Evolutionary conservation across 1,140 invertebrate species (phyloP), one percentile per base, ranked within the genome.

Genomic region (Dendroctonus ponderosae): DNA sequence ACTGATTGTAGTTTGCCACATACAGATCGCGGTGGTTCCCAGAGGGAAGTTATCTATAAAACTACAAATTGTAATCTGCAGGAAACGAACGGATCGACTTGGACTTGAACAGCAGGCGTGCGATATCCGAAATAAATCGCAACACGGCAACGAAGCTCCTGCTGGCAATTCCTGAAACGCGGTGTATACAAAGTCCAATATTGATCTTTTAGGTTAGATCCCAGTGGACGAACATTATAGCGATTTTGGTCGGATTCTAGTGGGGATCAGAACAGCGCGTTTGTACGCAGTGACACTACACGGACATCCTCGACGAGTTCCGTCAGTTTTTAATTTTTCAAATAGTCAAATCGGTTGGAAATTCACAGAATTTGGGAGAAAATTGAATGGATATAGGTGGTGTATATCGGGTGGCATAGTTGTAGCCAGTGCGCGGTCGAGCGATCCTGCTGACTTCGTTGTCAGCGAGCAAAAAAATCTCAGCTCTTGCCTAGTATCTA

Each of bases 141-240:
- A 12, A 26, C 26, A 26, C 12, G 62, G 12, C 62, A 60, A 59
- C 48, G 40, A 3, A 8, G 66, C 38, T 12, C 48, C 38, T 39
- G 56, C 59, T 56, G 50, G 43, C 66, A 12, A 37, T 58, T 72
- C 66, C 56, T 58, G 62, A 64, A 67, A 49, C 62, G 44, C 52
- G 62, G 48, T 66, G 62, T 66, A 72, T 59, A 68, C 72, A 69
- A 66, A 65, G 68, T 64, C 66, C 67, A 72, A 72, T 75, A 75
- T 75, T 71, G 74, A 75, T 75, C 71, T 75, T 74, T 72, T 74
- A 74, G 72, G 74, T 74, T 75, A 74, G 68, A 72, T 75, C 74
- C 74, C 74, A 66, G 67, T 73, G 74, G 72, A 75, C 56, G 71
- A 62, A 70, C 62, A 67, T 70, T 52, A 70, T 62, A 67, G 66